Base-by-base conservation (phyloP, 1,140 invertebrate species). In the Microplitis demolitor region DNA sequence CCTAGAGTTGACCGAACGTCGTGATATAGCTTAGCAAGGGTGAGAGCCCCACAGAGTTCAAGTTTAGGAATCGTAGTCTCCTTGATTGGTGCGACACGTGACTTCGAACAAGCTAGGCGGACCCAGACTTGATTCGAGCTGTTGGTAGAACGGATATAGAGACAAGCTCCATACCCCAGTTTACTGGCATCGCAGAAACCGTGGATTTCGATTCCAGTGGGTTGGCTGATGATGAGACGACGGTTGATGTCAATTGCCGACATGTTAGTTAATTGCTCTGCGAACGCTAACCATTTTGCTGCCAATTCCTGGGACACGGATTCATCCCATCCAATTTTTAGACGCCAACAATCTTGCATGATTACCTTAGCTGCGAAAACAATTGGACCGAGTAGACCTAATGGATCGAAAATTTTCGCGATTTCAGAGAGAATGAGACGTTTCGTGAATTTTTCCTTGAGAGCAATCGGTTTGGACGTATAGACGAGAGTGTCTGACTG, bases 141-240 rank as follows among this genome's bases (percentile, higher is more conserved):
- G 16, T 13, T n/a, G 3, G 14, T 14, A 0, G 73, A 75, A 45
- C 81, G 34, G 4, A 81, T n/a, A 56, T 83, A 85, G 5, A 82
- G 31, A 61, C 77, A 79, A 5, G 81, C 79, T 31, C 76, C 82
- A 70, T 83, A 85, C 0, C 78, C 83, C 8, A 13, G 31, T 63
- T 77, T 71, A 4, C 76, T 80, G 3, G 78, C 78, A 67, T 85
- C 83, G 14, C 73, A 75, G 69, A 85, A 86, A 5, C 80, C 82
- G 62, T 83, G 80, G 24, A 82, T 14, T 71, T 63, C 9, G 8
- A 39, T 39, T 2, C 2, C 31, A 3, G 31, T 60, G 4, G 58
- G 14, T 0, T 39, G 35, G 3, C 1, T 5, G n/a, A 63, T 16
- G 0, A 37, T 37, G 4, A 39, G 5, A 14, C 4, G 1, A 37